Evolutionary conservation across 2,888 invertebrate genomes (phyloP), one percentile per base, ranked within the genome.

Genomic region (Dynastes grantii): DNA sequence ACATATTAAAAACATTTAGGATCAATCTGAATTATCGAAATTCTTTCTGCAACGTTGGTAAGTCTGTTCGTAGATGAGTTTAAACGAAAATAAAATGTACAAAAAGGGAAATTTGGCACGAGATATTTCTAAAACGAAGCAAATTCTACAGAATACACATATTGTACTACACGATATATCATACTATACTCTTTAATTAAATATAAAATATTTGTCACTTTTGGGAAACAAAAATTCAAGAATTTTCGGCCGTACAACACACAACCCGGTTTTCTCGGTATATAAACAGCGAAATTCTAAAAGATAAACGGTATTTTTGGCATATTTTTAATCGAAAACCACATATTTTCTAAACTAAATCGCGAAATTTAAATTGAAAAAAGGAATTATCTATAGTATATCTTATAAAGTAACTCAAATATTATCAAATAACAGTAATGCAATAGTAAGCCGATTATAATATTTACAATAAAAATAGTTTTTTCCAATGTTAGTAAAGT

Each of bases 401-500:
- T 22, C 55, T 5, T 9, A 22, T 27, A 58, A 58, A 58, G 5
- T 58, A 58, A 58, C 8, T 58, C 22, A 58, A 58, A 16, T 58
- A 58, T 58, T 58, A 58, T 58, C 22, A 9, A 58, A 22, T 58
- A 58, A 16, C 16, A 8, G 8, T 58, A 58, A 58, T 27, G 55
- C 55, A 58, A 58, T 58, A 58, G 55, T 22, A 58, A 58, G 22
- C 55, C 53, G 53, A 53, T 16, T 53, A 53, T 16, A n/a, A n/a
- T 51, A 51, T 51, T 51, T 51, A 51, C 11, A 51, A 51, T 13
- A 9, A 51, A 9, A 58, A 58, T 61, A 61, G 61, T 61, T 61
- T 53, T 53, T 84, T 81, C 78, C 83, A 84, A 37, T 84, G 84
- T 84, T 84, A 84, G 83, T 82, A 32, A 29, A 32, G 13, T 63